Evolutionary conservation across 2,797 vertebrate species (phyloP), one percentile per base, ranked within the genome.

Genomic region (Lindbergichthys nudifrons): DNA sequence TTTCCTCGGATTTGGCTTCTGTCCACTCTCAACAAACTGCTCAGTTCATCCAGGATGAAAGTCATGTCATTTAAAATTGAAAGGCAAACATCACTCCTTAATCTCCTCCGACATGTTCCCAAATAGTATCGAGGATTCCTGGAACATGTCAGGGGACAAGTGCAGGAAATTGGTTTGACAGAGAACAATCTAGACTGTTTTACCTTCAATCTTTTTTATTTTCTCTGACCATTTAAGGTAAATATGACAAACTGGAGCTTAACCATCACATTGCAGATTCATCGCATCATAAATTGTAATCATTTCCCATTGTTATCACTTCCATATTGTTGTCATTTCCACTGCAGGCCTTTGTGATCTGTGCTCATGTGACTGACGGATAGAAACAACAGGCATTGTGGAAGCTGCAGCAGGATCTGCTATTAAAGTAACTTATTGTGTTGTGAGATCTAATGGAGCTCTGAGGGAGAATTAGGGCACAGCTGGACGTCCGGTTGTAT

Each of bases 161-260:
- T 14, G 39, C 51, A 63, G 72, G 46, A 63, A 69, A 81, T 81
- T 69, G 58, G 5, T 79, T 72, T 75, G 19, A 47, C n/a, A 57
- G 16, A 1, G 42, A 45, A 9, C 51, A 70, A 65, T 47, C 30
- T 45, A 1, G 23, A 26, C 21, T 45, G 10, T 15, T 41, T 39
- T 11, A 8, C 15, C 16, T 21, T 43, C 2, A 63, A 48, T 23
- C 9, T 47, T 21, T 52, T 63, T 30, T 10, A 10, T 39, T 36
- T 59, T 11, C 14, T 9, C 21, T 63, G 47, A 63, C 21, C 13
- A n/a, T 45, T 57, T 18, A 19, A 4, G 13, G 9, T 19, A 13
- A 11, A 43, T 10, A 53, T 19, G 6, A 13, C 11, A 46, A 23
- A 60, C 15, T 14, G 7, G 14, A 45, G 16, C 9, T 12, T 13